Base-by-base conservation (phyloP, 2,797 vertebrate species). In the Enteromius afrohamiltoni region DNA sequence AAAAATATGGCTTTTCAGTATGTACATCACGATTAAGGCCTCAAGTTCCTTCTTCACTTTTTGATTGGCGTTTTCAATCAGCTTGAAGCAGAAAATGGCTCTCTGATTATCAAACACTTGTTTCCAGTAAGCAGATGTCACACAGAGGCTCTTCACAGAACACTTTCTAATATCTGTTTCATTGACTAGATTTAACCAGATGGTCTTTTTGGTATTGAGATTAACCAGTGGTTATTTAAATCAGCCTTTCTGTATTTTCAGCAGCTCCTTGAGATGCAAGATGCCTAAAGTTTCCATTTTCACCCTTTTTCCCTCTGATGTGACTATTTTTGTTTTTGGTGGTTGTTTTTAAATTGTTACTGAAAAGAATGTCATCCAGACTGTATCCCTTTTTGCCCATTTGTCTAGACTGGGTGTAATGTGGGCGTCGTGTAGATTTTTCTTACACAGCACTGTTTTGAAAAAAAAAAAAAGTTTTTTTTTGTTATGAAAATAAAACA, bases 401-500 rank as follows among this genome's bases (percentile, higher is more conserved):
- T 76, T 80, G 78, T 91, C 78, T 82, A 87, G 90, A 90, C 83
- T 85, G 83, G 89, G 88, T 88, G 80, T 85, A 86, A 88, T 85
- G 88, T 89, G 90, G 92, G 90, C 82, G 77, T 91, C 90, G 93
- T 94, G 93, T 94, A 94, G 91, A 93, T 95, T 94, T 94, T 95
- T 94, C 91, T 92, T 95, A 95, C 92, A 93, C 90, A 84, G 91
- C 90, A 94, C 94, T 93, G 93, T 95, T 94, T 90, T 92, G 92
- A 89, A 92, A 92, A 93, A 90, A 92, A 93, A 87, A 92, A 93
- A 88, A 88, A 85, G 55, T 11, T 45, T 45, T 45, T 92, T 93
- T 94, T 95, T 94, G 91, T 94, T 95, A 93, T 89, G 91, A 93
- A 94, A 91, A 95, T 94, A 93, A 94, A 94, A 92, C 91, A 92